Base-by-base conservation (phyloP, 92 coral and sea anemone genomes). In the Parazoanthus swiftii region DNA sequence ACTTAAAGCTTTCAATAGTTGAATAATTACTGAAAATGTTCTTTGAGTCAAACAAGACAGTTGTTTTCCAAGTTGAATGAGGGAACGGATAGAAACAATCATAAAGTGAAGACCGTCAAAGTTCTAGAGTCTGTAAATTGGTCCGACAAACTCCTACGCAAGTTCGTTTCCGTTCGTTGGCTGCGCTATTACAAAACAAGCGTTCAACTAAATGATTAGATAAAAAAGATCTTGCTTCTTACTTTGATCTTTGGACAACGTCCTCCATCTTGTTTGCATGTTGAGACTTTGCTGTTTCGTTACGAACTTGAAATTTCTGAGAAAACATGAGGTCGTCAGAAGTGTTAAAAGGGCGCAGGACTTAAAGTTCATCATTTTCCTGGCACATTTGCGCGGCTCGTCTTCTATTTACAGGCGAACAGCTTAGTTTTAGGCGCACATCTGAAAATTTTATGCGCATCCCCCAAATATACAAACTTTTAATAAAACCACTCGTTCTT, bases 241-340 rank as follows among this genome's bases (percentile, higher is more conserved):
- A 94, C 98, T 87, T 85, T 84, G 79, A 89, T 56, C 90, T 92
- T 50, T 89, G 93, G 8, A 82, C 59, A 59, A 95, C 89, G 37
- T 88, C 86, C 67, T 87, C 91, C 79, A 86, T 95, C 88, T 86
- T 88, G 48, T 72, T 77, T 11, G 51, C 74, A 63, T 90, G 90
- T 71, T 88, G 93, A 89, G 88, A 89, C 56, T 81, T 86, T 54
- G 88, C 93, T 23, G 90, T 74, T 72, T 86, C 96, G 76, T 95
- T 95, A 25, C 94, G 89, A 71, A 92, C 89, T 88, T 92, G 92
- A 83, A 93, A 79, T 87, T 92, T 93, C 98, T 95, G 76, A 74
- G 33, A 42, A 59, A 81, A 63, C 25, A 36, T 0, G 29, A 18
- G 23, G 8, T 38, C 51, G 67, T 44, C 25, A 29, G 33, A 29